Conservation (phyloP, 1,140 invertebrate species). For the Drosophila ananassae region DNA sequence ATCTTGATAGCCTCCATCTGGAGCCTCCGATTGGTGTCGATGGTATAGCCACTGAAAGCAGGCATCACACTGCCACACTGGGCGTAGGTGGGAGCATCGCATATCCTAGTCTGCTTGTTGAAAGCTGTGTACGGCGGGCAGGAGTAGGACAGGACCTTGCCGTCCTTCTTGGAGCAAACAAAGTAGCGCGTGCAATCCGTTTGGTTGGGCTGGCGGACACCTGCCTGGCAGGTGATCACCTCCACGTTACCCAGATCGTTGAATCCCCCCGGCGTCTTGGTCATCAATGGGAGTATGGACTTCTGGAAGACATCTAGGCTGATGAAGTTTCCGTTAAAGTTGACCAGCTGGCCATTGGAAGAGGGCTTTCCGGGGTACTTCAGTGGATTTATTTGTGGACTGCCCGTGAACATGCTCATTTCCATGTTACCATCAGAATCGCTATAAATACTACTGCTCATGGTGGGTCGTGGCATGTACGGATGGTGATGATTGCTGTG, state of each 20-base stretch:
- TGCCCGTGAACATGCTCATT: constrained; percentile 53
- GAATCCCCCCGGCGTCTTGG: constrained; percentile 32
- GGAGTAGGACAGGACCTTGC: constrained; percentile 83
- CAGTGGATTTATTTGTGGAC: constrained; percentile 10
- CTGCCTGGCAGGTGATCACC: constrained; percentile 84
- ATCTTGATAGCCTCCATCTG: constrained; percentile 73
- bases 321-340: constrained; percentile 81
- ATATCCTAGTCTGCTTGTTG: constrained; percentile 84
- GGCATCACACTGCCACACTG: constrained; percentile 67
- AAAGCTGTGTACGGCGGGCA: constrained; percentile 85
- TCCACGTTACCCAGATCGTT: constrained; percentile 74
- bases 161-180: constrained; percentile 84
- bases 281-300: constrained; percentile 72
- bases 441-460: constrained; percentile 68
- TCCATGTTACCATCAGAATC: constrained; percentile 63
- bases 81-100: constrained; percentile 83
- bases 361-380: constrained; percentile 23
- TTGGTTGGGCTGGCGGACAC: constrained; percentile 84
- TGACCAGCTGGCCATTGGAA: constrained; percentile 60
- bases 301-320: constrained; percentile 77
- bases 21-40: constrained; percentile 64
- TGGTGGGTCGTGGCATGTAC: constrained; percentile 49
- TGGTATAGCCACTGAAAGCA: constrained; percentile 52
- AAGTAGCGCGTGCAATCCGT: constrained; percentile 86
- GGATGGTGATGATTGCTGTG: constrained; percentile 35